Base-by-base conservation (phyloP, 2,113 vertebrate genomes). In the Thamnaconus septentrionalis region DNA sequence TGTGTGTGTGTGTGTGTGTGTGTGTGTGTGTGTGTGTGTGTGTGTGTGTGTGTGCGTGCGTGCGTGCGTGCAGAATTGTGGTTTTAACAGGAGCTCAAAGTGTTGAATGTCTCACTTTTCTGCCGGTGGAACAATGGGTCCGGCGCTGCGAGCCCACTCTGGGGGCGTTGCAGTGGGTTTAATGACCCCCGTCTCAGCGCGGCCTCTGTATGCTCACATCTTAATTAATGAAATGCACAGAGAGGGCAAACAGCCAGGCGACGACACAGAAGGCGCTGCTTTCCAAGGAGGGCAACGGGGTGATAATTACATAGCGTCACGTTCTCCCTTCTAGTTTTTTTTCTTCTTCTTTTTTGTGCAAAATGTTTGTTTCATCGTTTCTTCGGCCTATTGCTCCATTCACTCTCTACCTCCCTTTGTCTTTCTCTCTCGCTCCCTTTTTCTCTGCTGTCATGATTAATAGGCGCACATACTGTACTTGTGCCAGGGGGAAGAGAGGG, bases 221-320 rank as follows among this genome's bases (percentile, higher is more conserved):
- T 84, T 87, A 86, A 90, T 90, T 87, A 85, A 85, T 87, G 77
- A 86, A 88, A 87, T 79, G 75, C 75, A 52, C 66, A 75, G 74
- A 75, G 81, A 82, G 79, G 84, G 81, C 73, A 89, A 90, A 83
- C 76, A 83, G 73, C 66, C 70, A 64, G 72, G 68, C 84, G 87
- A 86, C 78, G 82, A 85, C 76, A 79, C 80, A 77, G 80, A 66
- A 85, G 83, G 81, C 74, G 78, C 74, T 66, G 61, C 69, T 84
- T 85, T 87, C 82, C 63, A 69, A 56, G 62, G 48, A 78, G 73
- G 76, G 68, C 74, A 78, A 80, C 31, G 64, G 59, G 76, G 79
- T 81, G 67, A 86, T 84, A 81, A 90, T 87, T 85, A 84, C 69
- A 84, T 73, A 71, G 59, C 64, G 59, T 82, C 51, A 68, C 56